Conservation (phyloP, 2,113 vertebrate species). For the Perccottus glenii region DNA sequence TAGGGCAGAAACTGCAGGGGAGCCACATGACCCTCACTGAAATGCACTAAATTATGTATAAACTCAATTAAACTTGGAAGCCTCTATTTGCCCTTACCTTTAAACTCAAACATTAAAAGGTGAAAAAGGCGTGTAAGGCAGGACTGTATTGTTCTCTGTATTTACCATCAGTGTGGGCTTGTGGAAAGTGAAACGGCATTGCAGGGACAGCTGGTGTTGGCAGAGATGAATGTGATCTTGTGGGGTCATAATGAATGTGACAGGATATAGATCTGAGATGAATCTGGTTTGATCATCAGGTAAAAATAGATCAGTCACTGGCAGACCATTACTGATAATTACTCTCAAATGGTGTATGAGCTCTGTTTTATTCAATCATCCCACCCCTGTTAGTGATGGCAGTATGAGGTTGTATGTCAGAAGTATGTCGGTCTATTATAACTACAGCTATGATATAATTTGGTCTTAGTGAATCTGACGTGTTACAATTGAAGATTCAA, state of each 20-base stretch:
- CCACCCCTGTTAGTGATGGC: conserved; percentile 36
- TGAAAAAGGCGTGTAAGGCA: not conserved
- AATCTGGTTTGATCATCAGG: conserved; percentile 75
- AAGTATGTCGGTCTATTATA: conserved; percentile 43
- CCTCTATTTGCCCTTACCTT: not conserved
- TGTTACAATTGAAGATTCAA: no score
- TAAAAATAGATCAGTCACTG: conserved; percentile 80
- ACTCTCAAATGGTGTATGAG: conserved; percentile 65
- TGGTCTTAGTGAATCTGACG: no score
- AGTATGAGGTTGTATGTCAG: conserved; percentile 24
- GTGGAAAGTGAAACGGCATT: conserved; percentile 56
- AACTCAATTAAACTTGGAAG: conserved; percentile 43
- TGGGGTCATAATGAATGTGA: conserved; percentile 75
- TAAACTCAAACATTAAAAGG: not conserved
- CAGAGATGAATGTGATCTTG: conserved; percentile 73
- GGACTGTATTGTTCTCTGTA: conserved; percentile 31
- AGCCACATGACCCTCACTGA: conserved; percentile 49
- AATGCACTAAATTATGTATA: conserved; percentile 62
- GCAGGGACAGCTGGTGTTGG: conserved; percentile 52
- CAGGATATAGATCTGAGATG: conserved; percentile 75
- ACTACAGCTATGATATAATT: conserved; percentile 41
- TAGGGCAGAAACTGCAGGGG: conserved; percentile 41
- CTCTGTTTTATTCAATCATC: conserved; percentile 67
- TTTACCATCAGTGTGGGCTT: conserved; percentile 45
- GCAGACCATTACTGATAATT: conserved; percentile 79